These are phyloP conservation scores for Carpatolechia fugitivella DNA, from an alignment of 2,888 invertebrate species.

Conservation along the genomic window DNA sequence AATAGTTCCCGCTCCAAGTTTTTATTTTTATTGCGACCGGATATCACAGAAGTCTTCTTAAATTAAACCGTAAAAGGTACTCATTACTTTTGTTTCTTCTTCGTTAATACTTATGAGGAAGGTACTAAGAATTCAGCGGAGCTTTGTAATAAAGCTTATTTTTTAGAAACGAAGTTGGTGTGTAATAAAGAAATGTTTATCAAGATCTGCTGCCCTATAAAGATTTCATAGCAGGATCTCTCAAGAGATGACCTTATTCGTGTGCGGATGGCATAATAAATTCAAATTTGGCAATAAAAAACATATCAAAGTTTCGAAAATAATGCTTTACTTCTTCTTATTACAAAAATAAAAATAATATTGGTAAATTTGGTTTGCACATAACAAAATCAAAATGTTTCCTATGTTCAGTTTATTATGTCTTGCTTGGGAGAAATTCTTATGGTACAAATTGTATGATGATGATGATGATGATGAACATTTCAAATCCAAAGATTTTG, in stretches of 20 bases:
- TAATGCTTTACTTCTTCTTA: not conserved
- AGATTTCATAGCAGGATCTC: not conserved
- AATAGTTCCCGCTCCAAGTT: constrained; percentile 20
- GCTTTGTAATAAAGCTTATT: not conserved
- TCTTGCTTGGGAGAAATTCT: no score
- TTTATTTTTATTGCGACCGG: constrained; percentile 29
- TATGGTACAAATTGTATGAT: no score
- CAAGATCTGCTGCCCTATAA: not conserved
- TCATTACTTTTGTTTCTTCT: not conserved
- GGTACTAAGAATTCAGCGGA: no score
- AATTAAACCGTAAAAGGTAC: constrained; percentile 19
- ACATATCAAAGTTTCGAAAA: not conserved
- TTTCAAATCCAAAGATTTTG: no score
- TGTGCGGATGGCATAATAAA: not conserved
- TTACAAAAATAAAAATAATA: no score
- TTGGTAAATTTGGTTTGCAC: no score
- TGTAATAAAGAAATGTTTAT: not conserved
- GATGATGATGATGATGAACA: no score
- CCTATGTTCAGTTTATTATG: no score
- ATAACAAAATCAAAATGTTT: no score
- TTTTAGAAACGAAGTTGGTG: not conserved
- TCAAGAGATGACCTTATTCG: not conserved
- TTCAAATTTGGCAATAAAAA: not conserved
- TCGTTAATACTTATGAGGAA: not conserved
- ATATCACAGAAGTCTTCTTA: constrained; percentile 29